Conservation (phyloP, 1,140 invertebrate species). For the Ridgeia piscesae region DNA sequence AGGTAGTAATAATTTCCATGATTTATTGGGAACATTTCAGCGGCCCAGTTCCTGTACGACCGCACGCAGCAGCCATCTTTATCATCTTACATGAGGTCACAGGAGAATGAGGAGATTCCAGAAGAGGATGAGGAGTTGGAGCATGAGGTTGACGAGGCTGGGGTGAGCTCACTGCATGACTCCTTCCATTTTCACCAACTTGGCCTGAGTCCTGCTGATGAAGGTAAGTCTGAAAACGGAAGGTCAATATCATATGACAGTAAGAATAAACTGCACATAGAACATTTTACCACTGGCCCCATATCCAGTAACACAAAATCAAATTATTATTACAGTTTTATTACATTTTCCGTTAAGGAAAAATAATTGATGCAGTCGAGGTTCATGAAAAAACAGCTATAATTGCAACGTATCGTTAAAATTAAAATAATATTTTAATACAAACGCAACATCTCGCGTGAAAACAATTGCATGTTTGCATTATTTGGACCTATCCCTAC, state of each 20-base stretch:
- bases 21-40: constrained; percentile 36
- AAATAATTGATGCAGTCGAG: neutral
- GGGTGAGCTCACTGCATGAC: constrained; percentile 36
- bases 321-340: too few species aligned
- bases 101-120: constrained; percentile 71
- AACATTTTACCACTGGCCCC: too few species aligned
- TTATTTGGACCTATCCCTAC: neutral
- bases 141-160: constrained; percentile 60
- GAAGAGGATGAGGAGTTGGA: constrained; percentile 57
- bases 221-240: constrained; percentile 32
- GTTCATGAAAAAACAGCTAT: neutral
- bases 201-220: constrained; percentile 46
- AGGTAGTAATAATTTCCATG: neutral
- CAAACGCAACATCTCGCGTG: neutral
- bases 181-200: constrained; percentile 52
- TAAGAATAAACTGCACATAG: too few species aligned
- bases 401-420: neutral
- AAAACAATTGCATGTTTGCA: neutral
- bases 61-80: constrained; percentile 69
- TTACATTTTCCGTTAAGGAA: neutral
- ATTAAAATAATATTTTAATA: neutral
- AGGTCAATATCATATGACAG: too few species aligned
- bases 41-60: constrained; percentile 81
- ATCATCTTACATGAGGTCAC: constrained; percentile 66
- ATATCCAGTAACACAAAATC: too few species aligned